Conservation (phyloP, 2,797 vertebrate genomes). For the Threskiornis aethiopicus region DNA sequence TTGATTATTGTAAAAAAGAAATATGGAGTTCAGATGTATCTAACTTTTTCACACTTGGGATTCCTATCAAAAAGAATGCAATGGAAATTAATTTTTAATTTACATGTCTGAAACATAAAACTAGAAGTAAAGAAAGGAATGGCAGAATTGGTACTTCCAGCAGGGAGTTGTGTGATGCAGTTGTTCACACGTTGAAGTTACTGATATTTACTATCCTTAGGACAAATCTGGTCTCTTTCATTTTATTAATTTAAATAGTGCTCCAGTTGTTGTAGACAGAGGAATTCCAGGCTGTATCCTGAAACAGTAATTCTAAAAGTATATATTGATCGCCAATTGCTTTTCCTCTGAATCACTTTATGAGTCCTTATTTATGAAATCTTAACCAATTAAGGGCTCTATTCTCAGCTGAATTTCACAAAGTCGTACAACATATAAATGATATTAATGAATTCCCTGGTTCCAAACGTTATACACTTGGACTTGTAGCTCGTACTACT, state of each 20-base stretch:
- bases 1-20: not conserved
- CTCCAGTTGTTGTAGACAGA: not conserved
- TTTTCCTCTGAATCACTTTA: not conserved
- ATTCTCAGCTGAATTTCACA: not conserved
- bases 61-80: not conserved
- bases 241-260: not conserved
- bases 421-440: not conserved
- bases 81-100: not conserved
- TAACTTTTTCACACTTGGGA: not conserved
- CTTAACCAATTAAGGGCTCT: not conserved
- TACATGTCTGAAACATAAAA: not conserved
- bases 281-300: not conserved
- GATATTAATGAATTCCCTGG: not conserved
- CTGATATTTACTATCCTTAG: not conserved
- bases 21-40: not conserved
- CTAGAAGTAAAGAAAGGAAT: not conserved
- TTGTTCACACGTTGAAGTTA: not conserved
- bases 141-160: not conserved
- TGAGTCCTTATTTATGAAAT: not conserved
- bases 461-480: not conserved
- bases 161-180: not conserved
- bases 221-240: not conserved
- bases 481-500: not conserved
- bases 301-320: not conserved
- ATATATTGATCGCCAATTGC: not conserved